A percentile compares a stretch with the other conserved stretches of the same genome.
phyloP scores from a whole-genome alignment of 2,888 invertebrate genomes.

The Tetropium fuscum region DNA sequence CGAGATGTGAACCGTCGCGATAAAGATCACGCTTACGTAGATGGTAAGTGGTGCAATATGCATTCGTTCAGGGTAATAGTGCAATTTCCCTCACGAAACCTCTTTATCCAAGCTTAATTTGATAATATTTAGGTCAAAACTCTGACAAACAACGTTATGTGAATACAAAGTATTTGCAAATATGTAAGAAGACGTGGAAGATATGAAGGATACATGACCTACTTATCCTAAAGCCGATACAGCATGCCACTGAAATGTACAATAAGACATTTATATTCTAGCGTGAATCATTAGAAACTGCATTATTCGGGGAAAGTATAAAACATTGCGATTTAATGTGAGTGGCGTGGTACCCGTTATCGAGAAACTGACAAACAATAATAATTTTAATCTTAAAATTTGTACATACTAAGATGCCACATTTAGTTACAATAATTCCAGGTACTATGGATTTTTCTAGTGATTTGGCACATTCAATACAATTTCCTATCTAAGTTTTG shows the following conservation, averaged over 20 bases:
- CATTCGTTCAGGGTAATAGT: conserved; percentile 25
- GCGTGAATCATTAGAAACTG: no score
- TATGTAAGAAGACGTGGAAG: conserved; percentile 21
- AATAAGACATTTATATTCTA: conserved; percentile 43
- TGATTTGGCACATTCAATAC: no score
- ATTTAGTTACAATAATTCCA: no score
- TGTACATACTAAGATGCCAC: no score
- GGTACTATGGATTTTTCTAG: no score
- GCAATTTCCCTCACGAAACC: conserved; percentile 33
- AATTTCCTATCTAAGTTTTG: no score
- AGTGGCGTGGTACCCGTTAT: no score
- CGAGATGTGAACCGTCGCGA: no score
- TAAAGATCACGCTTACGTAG: conserved; percentile 12
- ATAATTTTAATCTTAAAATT: no score
- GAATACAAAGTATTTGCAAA: conserved; percentile 39
- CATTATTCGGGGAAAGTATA: no score
- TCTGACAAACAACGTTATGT: conserved; percentile 39
- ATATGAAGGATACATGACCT: conserved; percentile 38
- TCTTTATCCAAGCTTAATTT: conserved; percentile 38
- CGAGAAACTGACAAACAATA: no score
- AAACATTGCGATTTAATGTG: no score
- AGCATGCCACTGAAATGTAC: conserved; percentile 37
- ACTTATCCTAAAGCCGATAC: conserved; percentile 42
- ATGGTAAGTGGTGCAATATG: conserved; percentile 26
- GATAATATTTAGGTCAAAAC: conserved; percentile 41